Evolutionary conservation across 2,113 vertebrate species (phyloP), one percentile per base, ranked within the genome.

Genomic region (Microtus montanus): DNA sequence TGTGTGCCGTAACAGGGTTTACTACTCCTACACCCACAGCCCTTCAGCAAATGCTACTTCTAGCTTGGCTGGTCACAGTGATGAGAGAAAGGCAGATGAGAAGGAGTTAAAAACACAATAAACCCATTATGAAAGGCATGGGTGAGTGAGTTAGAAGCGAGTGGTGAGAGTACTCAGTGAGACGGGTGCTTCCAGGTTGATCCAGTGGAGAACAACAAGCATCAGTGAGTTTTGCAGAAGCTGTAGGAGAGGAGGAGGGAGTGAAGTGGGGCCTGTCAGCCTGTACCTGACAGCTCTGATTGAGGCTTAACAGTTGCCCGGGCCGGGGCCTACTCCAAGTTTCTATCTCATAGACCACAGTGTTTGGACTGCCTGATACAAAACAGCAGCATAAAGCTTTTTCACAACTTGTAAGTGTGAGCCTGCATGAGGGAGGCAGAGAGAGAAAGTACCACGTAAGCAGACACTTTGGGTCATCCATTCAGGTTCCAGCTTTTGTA

Each of bases 391-490:
- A n/a, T n/a, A n/a, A n/a, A n/a, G 61, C 52, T 89, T 80, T 78
- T 68, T 75, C 73, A 94, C 61, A 95, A 7, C 83, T 86, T 92
- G 75, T 63, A 82, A 22, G 30, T 58, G 41, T 82, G 78, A 80
- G 54, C 44, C 41, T 89, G n/a, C 54, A 20, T 38, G 66, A 52
- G 14, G 71, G 82, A 61, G 49, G 28, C 30, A 70, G 89, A 86
- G 49, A 75, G 54, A 73, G 58, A 52, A 83, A 54, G 33, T 83
- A 44, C 75, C 24, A 24, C 89, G 73, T 70, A 44, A 79, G 54
- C 3, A 26, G 28, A 61, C 61, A 7, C 30, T 3, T 86, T 93
- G 85, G 35, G 70, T 54, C 33, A 20, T 87, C 12, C 14, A 28
- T 90, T 93, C 74, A 68, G 85, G 33, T 33, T 73, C 26, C 54